Evolutionary conservation across 2,888 invertebrate genomes (phyloP).

Genomic region (Lysandra coridon): DNA sequence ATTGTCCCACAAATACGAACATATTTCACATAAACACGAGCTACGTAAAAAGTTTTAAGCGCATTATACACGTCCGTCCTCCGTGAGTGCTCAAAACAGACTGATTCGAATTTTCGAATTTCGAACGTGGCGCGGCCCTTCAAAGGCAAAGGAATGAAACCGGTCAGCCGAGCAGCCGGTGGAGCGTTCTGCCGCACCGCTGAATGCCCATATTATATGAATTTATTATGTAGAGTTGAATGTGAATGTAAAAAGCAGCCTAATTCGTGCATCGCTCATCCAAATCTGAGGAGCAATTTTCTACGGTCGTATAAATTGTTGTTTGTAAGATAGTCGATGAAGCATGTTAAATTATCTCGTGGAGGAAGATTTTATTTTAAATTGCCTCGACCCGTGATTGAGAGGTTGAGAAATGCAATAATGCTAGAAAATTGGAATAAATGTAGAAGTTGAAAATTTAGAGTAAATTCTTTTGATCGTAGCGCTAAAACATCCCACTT

Average conservation of each 20-base stretch:
- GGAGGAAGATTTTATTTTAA: conserved; percentile 69
- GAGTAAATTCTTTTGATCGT: no score
- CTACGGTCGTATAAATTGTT: conserved; percentile 51
- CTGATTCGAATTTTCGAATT: conserved; percentile 59
- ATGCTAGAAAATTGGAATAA: neutral
- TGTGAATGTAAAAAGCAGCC: conserved; percentile 53
- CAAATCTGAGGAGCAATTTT: conserved; percentile 76
- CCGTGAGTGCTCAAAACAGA: conserved; percentile 53
- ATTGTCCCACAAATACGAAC: conserved; percentile 53
- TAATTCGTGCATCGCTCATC: conserved; percentile 77
- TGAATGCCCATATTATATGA: conserved; percentile 74
- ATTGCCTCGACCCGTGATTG: conserved; percentile 74
- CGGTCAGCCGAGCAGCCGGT: conserved; percentile 65
- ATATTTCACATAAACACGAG: conserved; percentile 59
- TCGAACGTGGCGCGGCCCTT: conserved; percentile 57
- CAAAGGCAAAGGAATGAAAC: conserved; percentile 70
- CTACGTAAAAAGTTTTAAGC: conserved; percentile 62
- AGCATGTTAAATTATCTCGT: conserved; percentile 66
- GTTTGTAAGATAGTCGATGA: conserved; percentile 56
- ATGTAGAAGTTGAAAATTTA: neutral
- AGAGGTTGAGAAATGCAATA: conserved; percentile 63
- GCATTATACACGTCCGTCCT: conserved; percentile 49
- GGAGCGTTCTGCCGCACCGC: conserved; percentile 41
- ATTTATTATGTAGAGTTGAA: conserved; percentile 40
- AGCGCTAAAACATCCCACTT: neutral